Percentiles rank a stretch among this genome's conserved stretches.
Evolutionary conservation across 1,140 invertebrate species (phyloP).

Genomic region (Nebria ingens): DNA sequence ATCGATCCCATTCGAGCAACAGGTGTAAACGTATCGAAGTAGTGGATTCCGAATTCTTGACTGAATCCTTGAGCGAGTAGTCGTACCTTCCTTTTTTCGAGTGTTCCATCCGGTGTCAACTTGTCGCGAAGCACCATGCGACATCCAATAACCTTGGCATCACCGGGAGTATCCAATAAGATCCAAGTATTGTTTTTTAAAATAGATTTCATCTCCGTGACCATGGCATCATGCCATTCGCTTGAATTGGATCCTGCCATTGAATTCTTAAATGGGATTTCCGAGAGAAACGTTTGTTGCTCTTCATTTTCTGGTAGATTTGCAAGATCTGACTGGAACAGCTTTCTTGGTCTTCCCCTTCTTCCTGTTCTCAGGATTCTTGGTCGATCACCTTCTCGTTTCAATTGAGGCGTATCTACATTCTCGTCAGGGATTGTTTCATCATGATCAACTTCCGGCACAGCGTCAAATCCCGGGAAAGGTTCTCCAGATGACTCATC

Average conservation of each 20-base stretch:
- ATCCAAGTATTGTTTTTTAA: conserved; percentile 17
- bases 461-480: no score
- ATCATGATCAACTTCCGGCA: no score
- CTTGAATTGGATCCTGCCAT: background rate
- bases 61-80: conserved; percentile 20
- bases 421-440: no score
- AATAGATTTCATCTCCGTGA: background rate
- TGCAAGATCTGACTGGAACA: conserved; percentile 27
- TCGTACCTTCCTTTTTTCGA: conserved; percentile 19
- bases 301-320: conserved; percentile 18
- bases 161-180: conserved; percentile 21
- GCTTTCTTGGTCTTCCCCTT: conserved; percentile 28
- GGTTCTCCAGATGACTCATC: no score
- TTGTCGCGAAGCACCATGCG: conserved; percentile 11
- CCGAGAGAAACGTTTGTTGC: conserved; percentile 21
- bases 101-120: conserved; percentile 19
- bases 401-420: no score
- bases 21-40: conserved; percentile 29
- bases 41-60: conserved; percentile 24
- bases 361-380: conserved; percentile 36
- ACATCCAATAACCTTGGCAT: background rate
- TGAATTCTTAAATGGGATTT: conserved; percentile 17
- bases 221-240: background rate
- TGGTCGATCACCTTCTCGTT: no score
- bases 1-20: conserved; percentile 22